Conservation (phyloP, 2,113 vertebrate genomes). For the Amblyopsis rosae region DNA sequence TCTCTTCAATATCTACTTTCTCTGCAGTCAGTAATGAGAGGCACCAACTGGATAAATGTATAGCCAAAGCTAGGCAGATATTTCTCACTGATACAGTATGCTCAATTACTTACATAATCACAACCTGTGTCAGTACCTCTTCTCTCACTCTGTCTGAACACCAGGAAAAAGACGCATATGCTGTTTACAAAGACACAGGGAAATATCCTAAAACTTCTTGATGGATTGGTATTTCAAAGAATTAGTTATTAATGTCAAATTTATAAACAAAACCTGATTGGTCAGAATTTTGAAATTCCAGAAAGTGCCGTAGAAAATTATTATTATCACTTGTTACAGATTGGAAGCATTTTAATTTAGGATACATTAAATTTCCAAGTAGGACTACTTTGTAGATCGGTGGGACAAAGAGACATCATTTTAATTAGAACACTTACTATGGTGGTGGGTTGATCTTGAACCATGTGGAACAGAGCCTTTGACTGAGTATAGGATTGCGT, state of each 20-base stretch:
- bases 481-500: constrained; percentile 11
- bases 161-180: constrained; percentile 23
- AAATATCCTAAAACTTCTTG: not conserved
- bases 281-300: not conserved
- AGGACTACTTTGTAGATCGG: not conserved
- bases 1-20: constrained; percentile 8
- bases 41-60: constrained; percentile 1
- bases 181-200: constrained; percentile 4
- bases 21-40: not conserved
- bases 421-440: constrained; percentile 51
- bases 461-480: constrained; percentile 51
- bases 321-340: constrained; percentile 1
- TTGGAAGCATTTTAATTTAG: not conserved
- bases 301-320: not conserved
- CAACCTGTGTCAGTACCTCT: constrained; percentile 39
- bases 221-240: not conserved
- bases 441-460: constrained; percentile 20
- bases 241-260: not conserved
- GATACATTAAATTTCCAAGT: not conserved
- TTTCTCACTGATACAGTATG: not conserved
- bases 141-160: constrained; percentile 19
- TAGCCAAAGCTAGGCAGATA: not conserved
- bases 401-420: not conserved
- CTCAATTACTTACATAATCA: not conserved
- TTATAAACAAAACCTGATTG: not conserved